Evolutionary conservation across 2,113 vertebrate species (phyloP).

Genomic region (Albula glossodonta): DNA sequence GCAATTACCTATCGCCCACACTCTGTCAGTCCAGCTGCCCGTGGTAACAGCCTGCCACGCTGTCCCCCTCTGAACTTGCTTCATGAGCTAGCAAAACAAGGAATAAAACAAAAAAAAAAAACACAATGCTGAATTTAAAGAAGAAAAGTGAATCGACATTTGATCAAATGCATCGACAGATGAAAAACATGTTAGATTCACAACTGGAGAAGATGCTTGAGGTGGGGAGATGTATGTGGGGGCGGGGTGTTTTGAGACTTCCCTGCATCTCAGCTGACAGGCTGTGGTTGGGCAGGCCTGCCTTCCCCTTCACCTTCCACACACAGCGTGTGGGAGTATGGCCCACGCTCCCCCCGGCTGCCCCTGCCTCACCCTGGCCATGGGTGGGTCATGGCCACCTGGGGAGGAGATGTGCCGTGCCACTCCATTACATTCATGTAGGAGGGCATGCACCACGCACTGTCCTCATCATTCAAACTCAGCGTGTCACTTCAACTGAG

Average conservation of each 20-base stretch:
- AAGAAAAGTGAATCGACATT: not conserved
- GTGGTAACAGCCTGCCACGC: slow-evolving; percentile 59
- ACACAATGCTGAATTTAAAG: not conserved
- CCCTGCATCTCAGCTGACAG: slow-evolving; percentile 53
- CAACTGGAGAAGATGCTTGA: not conserved
- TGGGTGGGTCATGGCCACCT: slow-evolving; percentile 54
- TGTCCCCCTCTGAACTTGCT: slow-evolving; percentile 35
- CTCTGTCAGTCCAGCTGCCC: slow-evolving; percentile 55
- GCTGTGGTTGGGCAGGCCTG: slow-evolving; percentile 42
- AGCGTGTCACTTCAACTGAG: not conserved
- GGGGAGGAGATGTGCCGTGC: slow-evolving; percentile 30
- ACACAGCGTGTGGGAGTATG: slow-evolving; percentile 44
- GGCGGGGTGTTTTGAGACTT: slow-evolving; percentile 51
- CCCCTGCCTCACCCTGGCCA: slow-evolving; percentile 57
- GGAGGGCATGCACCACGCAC: not conserved
- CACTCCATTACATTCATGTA: slow-evolving; percentile 11
- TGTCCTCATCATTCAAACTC: slow-evolving; percentile 29
- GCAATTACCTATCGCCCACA: slow-evolving; percentile 64
- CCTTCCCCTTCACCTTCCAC: slow-evolving; percentile 45
- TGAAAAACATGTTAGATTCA: not conserved
- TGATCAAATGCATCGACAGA: not conserved
- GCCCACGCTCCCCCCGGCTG: slow-evolving; percentile 26
- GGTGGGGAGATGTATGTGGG: slow-evolving; percentile 30
- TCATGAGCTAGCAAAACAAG: no score
- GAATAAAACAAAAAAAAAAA: no score